A percentile compares a stretch with the other conserved stretches of the same genome.
These are phyloP conservation scores for Clupea harengus DNA, from an alignment of 2,113 vertebrate genomes.

Conservation along the genomic window DNA sequence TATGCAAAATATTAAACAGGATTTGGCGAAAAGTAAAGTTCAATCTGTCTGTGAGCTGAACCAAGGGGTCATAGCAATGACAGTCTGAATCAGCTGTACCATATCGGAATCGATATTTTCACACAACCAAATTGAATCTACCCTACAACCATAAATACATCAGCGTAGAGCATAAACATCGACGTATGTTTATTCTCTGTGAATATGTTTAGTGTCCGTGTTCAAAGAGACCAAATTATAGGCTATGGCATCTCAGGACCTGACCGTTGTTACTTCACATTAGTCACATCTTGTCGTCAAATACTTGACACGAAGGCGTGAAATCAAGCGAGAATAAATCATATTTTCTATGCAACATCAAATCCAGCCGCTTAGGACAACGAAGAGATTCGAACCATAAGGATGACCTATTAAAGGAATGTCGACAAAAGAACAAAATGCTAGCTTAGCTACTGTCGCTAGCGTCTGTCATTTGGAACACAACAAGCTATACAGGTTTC, in stretches of 20 bases:
- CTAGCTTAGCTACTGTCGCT: slow-evolving; percentile 12
- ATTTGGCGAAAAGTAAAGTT: background rate
- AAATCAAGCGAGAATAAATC: background rate
- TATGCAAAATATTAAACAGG: background rate
- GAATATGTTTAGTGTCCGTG: background rate
- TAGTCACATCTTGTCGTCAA: background rate
- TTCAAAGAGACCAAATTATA: background rate
- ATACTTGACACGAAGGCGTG: background rate
- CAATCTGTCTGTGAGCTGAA: background rate
- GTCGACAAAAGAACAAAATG: slow-evolving; percentile 19
- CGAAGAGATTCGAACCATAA: background rate
- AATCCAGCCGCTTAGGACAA: background rate
- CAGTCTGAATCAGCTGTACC: slow-evolving; percentile 62
- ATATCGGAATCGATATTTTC: slow-evolving; percentile 29
- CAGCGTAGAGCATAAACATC: background rate
- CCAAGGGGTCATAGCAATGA: slow-evolving; percentile 76
- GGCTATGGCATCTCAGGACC: background rate
- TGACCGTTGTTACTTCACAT: background rate
- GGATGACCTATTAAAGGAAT: slow-evolving; percentile 2
- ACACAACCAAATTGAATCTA: background rate
- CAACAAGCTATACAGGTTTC: background rate
- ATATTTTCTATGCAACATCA: slow-evolving; percentile 3
- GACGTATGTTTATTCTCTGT: background rate
- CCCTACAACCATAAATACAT: background rate
- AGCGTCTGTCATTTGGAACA: slow-evolving; percentile 1